phyloP scores from a whole-genome alignment of 2,888 invertebrate genomes.

The Rapana venosa region DNA sequence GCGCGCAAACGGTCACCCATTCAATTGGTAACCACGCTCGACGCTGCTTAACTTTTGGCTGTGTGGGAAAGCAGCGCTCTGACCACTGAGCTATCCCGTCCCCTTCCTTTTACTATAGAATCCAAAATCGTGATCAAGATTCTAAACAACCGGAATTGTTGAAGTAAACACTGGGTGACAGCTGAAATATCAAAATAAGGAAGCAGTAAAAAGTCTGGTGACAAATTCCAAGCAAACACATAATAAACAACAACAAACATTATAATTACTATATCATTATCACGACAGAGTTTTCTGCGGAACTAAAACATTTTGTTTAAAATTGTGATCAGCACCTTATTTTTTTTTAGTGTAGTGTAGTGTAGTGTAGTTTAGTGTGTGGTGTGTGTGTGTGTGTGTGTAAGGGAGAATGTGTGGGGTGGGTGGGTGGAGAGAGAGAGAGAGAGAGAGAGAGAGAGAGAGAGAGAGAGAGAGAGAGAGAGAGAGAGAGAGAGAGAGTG shows the following conservation, averaged over 20 bases:
- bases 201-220: no score
- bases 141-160: background rate
- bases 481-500: no score
- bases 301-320: background rate
- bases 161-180: background rate
- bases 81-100: no score
- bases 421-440: background rate
- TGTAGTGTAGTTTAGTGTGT: no score
- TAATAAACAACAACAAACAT: background rate
- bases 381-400: background rate
- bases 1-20: no score
- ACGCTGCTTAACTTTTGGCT: no score
- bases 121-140: background rate
- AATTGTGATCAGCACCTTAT: background rate
- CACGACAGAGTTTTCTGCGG: background rate
- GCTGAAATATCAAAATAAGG: background rate
- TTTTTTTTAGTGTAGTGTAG: no score
- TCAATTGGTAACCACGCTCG: no score
- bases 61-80: no score
- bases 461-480: background rate
- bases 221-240: background rate
- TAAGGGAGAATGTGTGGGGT: background rate
- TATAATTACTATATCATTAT: background rate
- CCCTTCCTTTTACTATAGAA: background rate
- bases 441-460: background rate